Percentiles rank a stretch among this genome's conserved stretches.
Evolutionary conservation across 2,888 invertebrate species (phyloP).

Genomic region (Microdon myrmicae): DNA sequence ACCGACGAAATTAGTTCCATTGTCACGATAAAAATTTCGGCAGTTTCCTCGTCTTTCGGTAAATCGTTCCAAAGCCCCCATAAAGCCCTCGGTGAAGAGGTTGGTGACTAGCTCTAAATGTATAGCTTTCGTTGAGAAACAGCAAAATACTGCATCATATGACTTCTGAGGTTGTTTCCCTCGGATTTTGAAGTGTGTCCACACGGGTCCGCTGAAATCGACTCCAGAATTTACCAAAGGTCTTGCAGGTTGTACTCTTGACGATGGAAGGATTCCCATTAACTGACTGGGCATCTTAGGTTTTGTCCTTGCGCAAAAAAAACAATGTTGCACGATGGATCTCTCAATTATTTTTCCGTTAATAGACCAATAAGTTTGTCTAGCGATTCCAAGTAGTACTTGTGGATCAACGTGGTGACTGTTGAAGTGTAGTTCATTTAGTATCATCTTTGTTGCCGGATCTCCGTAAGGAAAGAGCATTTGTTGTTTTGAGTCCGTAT

Average conservation of each 20-base stretch:
- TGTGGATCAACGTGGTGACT: no score
- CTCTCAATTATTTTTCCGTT: no score
- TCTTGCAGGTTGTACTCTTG: constrained; percentile 18
- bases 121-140: constrained; percentile 45
- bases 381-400: no score
- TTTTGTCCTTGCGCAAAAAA: no score
- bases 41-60: constrained; percentile 24
- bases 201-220: constrained; percentile 37
- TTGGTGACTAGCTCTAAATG: constrained; percentile 46
- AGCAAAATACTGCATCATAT: constrained; percentile 42
- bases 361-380: no score
- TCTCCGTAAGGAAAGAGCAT: no score
- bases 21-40: constrained; percentile 34
- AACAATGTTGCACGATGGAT: no score
- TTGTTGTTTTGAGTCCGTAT: no score
- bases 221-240: constrained; percentile 25
- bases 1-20: constrained; percentile 47
- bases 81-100: constrained; percentile 37
- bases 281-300: no score
- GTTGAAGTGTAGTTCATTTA: no score
- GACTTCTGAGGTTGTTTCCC: constrained; percentile 26
- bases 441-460: no score
- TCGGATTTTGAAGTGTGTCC: constrained; percentile 22
- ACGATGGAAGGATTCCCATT: no score
- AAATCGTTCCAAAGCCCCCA: constrained; percentile 34